A percentile compares a stretch with the other conserved stretches of the same genome.
phyloP scores from a whole-genome alignment of 2,113 vertebrate species.

The Cynoglossus semilaevis region DNA sequence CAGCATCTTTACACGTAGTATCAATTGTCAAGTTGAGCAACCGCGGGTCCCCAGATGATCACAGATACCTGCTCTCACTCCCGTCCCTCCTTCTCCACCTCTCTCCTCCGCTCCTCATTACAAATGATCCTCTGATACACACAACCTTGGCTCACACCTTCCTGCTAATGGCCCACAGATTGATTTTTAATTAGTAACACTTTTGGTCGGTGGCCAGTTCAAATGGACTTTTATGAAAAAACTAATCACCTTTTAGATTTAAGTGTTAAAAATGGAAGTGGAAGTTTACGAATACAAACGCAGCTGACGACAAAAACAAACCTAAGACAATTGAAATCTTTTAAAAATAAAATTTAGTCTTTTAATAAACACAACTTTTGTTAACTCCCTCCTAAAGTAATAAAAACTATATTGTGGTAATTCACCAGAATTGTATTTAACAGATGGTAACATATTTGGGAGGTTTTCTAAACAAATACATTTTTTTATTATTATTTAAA shows the following conservation, averaged over 20 bases:
- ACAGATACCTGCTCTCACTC: constrained; percentile 76
- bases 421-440: too few species aligned
- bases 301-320: too few species aligned
- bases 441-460: too few species aligned
- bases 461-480: too few species aligned
- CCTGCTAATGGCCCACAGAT: constrained; percentile 92
- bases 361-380: too few species aligned
- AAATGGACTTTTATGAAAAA: constrained; percentile 81
- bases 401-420: too few species aligned
- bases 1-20: constrained; percentile 94
- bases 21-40: constrained; percentile 86
- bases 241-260: constrained; percentile 75
- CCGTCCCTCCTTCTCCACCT: constrained; percentile 55
- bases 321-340: too few species aligned
- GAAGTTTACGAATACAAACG: not conserved
- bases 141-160: constrained; percentile 86
- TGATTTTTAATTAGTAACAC: constrained; percentile 99
- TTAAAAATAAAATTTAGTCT: too few species aligned
- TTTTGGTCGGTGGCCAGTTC: constrained; percentile 91
- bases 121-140: constrained; percentile 88
- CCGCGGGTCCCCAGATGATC: constrained; percentile 86
- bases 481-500: too few species aligned
- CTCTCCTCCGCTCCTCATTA: constrained; percentile 86
- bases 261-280: constrained; percentile 55
- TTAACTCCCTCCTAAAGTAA: too few species aligned